phyloP scores from a whole-genome alignment of 2,797 vertebrate genomes.

The Thalassophryne amazonica region DNA sequence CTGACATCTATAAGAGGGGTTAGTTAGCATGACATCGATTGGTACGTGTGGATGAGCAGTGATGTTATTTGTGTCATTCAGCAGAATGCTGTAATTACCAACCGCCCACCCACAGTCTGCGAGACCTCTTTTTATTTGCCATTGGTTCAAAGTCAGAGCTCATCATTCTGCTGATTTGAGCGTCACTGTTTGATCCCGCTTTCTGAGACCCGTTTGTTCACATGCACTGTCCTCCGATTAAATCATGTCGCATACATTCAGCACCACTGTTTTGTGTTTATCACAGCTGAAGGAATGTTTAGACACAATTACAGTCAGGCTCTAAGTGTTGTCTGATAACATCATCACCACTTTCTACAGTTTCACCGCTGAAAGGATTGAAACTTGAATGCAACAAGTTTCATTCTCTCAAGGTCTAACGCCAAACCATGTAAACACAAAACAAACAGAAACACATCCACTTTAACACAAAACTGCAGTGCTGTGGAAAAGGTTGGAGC shows the following conservation, averaged over 20 bases:
- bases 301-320: too few relatives aligned
- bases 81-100: constrained; percentile 66
- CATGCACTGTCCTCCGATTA: too few relatives aligned
- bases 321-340: constrained; percentile 51
- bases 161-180: constrained; percentile 56
- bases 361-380: constrained; percentile 43
- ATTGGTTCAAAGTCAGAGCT: constrained; percentile 22
- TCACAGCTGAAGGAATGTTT: constrained; percentile 40
- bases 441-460: too few relatives aligned
- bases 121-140: constrained; percentile 37
- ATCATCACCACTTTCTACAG: constrained; percentile 41
- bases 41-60: constrained; percentile 25
- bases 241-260: too few relatives aligned
- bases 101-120: constrained; percentile 51
- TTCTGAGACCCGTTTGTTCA: constrained; percentile 32
- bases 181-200: constrained; percentile 45
- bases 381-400: constrained; percentile 24
- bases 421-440: too few relatives aligned
- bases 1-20: constrained; percentile 12
- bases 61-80: constrained; percentile 67
- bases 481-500: too few relatives aligned
- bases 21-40: constrained; percentile 6
- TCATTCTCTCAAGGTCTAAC: too few relatives aligned
- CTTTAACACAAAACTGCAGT: too few relatives aligned
- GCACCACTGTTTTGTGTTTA: constrained; percentile 56